A percentile compares a stretch with the other conserved stretches of the same genome.
phyloP scores from a whole-genome alignment of 1,140 invertebrate genomes.

The Micrasema longulum region DNA sequence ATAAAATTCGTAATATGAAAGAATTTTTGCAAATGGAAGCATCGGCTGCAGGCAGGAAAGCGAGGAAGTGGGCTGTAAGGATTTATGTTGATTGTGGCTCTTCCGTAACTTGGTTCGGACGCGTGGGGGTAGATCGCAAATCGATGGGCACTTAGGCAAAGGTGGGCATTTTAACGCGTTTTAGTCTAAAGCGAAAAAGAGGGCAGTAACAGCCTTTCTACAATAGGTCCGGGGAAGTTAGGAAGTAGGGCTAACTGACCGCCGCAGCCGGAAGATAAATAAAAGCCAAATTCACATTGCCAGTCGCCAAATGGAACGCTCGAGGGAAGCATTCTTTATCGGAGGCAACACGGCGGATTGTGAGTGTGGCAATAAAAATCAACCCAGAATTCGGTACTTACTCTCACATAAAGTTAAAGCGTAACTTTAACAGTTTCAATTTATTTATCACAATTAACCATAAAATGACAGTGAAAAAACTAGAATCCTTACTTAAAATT shows the following conservation, averaged over 20 bases:
- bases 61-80: slow-evolving; percentile 8
- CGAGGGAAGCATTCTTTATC: slow-evolving; percentile 31
- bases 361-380: slow-evolving; percentile 22
- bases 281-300: slow-evolving; percentile 27
- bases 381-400: background rate
- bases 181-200: background rate
- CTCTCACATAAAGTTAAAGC: background rate
- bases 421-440: no score
- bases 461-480: no score
- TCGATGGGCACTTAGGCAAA: background rate
- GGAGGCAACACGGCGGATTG: slow-evolving; percentile 31
- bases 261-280: slow-evolving; percentile 17
- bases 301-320: slow-evolving; percentile 30
- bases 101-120: slow-evolving; percentile 7
- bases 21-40: slow-evolving; percentile 14
- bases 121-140: background rate
- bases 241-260: background rate
- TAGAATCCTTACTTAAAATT: no score
- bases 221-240: background rate
- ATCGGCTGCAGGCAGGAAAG: slow-evolving; percentile 21
- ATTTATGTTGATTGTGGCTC: slow-evolving; percentile 31
- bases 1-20: slow-evolving; percentile 9
- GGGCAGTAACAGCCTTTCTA: background rate
- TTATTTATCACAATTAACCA: no score
- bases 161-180: background rate